Percentiles rank a stretch among this genome's conserved stretches.
These are phyloP conservation scores for Hylomyscus alleni DNA, from an alignment of 2,797 vertebrate species.

Conservation along the genomic window DNA sequence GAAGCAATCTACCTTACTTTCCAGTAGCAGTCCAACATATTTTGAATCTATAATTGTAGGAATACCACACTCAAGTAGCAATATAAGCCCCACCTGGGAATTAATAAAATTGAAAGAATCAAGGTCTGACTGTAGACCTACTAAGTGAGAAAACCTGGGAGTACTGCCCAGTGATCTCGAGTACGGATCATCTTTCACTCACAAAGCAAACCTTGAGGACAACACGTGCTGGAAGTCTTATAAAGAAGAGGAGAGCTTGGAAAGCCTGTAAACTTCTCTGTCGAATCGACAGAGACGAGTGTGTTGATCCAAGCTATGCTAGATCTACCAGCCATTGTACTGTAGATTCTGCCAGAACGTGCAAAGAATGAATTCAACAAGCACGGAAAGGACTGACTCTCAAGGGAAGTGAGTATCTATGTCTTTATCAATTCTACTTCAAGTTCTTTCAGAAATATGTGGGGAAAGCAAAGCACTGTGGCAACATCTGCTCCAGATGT, in stretches of 20 bases:
- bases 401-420: neutral
- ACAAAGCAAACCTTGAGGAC: neutral
- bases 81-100: neutral
- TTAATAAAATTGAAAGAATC: neutral
- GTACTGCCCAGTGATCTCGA: neutral
- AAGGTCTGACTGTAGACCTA: neutral
- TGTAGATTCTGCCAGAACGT: neutral
- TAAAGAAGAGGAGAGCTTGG: neutral
- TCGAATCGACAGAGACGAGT: accelerated
- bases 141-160: neutral
- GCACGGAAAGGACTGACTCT: neutral
- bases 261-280: accelerated
- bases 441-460: neutral
- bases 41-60: neutral
- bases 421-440: neutral
- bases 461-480: neutral
- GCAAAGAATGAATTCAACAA: neutral
- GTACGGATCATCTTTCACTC: neutral
- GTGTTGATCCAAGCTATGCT: neutral
- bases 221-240: neutral
- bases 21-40: neutral
- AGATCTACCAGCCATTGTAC: neutral
- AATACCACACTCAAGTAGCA: neutral
- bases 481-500: accelerated
- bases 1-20: no score